Conservation (phyloP, 1,140 invertebrate species). For the Colletes latitarsis region DNA sequence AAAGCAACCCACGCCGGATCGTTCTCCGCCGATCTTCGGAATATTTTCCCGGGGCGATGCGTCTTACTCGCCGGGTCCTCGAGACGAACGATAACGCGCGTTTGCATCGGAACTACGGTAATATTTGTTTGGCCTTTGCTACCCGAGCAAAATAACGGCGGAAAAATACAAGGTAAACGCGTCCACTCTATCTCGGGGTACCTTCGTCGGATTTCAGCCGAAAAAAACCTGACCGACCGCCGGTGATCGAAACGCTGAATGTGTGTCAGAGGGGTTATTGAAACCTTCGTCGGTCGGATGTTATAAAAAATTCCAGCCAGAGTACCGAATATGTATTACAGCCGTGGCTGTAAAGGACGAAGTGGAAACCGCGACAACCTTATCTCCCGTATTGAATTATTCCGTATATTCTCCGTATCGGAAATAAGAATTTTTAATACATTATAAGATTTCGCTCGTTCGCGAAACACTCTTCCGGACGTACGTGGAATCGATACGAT, state of each 20-base stretch:
- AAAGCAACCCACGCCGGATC: not conserved
- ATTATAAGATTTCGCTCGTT: not conserved
- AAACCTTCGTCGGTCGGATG: not conserved
- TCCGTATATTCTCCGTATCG: too few species aligned
- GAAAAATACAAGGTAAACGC: conserved; percentile 10
- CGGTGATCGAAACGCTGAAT: not conserved
- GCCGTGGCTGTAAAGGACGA: too few species aligned
- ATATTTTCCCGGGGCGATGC: not conserved
- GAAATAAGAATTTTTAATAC: conserved; percentile 9
- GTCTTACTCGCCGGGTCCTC: too few species aligned
- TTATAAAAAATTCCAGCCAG: not conserved
- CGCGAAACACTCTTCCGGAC: not conserved
- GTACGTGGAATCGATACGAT: too few species aligned
- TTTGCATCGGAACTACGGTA: not conserved
- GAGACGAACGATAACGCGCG: conserved; percentile 10
- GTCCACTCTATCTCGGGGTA: not conserved
- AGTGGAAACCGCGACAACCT: too few species aligned
- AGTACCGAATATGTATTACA: not conserved
- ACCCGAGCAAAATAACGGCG: not conserved
- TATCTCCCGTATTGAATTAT: conserved; percentile 8
- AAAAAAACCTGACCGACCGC: too few species aligned
- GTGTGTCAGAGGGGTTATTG: not conserved
- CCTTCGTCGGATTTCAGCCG: not conserved
- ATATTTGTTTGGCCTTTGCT: conserved; percentile 14
- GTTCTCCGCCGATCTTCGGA: not conserved